Evolutionary conservation across 2,113 vertebrate species (phyloP), one percentile per base, ranked within the genome.

Genomic region (Sardina pilchardus): DNA sequence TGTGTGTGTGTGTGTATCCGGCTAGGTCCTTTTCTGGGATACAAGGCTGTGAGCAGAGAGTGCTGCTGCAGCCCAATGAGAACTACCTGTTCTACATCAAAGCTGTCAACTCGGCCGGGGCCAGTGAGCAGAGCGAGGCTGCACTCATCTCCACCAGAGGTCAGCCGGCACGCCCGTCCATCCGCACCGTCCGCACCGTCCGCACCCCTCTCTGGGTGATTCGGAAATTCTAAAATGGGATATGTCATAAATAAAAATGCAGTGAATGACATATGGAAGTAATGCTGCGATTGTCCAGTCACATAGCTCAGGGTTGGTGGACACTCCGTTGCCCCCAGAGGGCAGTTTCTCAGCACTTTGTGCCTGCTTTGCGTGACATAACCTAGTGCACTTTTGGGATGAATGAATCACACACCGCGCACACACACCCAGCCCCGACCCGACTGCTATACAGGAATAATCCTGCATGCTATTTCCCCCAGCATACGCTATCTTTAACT

Each of bases 41-140:
- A 91, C 96, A 90, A 94, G 92, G 89, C 86, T 93, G 93, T 71
- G 96, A 99, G 90, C 92, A 97, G 90, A 96, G 92, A 89, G 96
- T 99, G 87, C 91, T 95, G 67, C 95, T 99, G 89, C 96, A 98
- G 86, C 96, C 98, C 85, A 96, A 96, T 85, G 96, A 98, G 88
- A 99, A 97, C 90, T 99, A 99, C 90, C 96, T 99, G 90, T 98
- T 99, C 93, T 99, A 98, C 47, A 94, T 99, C 93, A 96, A 95
- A 95, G 96, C 98, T 90, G 95, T 96, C 82, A 99, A 97, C 56
- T 48, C 92, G 0, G 96, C 95, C 59, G 98, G 98, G 85, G 92
- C 94, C 90, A 99, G 98, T 24, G 98, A 99, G 45, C 98, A 98
- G 91, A 99, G 98, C 19, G 97, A 99, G 92, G 97, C 98, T 26